These are phyloP conservation scores for Eurystomus glaucurus DNA, from an alignment of 2,797 vertebrate species.

Conservation along the genomic window DNA sequence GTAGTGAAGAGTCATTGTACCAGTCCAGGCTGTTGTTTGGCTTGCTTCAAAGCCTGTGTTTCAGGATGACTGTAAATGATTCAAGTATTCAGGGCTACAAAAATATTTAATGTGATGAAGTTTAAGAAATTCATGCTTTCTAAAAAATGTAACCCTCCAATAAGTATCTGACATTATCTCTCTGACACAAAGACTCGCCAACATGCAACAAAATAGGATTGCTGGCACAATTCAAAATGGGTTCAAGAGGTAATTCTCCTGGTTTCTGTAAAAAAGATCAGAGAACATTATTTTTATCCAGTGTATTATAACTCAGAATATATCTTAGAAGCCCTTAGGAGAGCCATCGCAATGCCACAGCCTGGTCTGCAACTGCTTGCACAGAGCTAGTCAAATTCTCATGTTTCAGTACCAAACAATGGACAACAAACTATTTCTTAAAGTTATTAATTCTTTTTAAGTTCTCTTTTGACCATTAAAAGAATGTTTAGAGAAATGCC, in stretches of 20 bases:
- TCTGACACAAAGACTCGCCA: not conserved
- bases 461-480: not conserved
- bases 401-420: not conserved
- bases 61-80: not conserved
- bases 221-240: not conserved
- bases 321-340: not conserved
- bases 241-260: not conserved
- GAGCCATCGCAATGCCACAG: not conserved
- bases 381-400: not conserved
- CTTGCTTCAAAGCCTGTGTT: not conserved
- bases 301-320: not conserved
- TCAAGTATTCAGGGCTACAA: not conserved
- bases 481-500: not conserved
- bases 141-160: not conserved
- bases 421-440: not conserved
- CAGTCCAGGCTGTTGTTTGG: not conserved
- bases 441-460: not conserved
- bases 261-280: not conserved
- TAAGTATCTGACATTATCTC: not conserved
- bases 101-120: not conserved
- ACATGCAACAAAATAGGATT: not conserved
- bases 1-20: not conserved
- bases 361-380: not conserved
- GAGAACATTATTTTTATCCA: not conserved
- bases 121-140: not conserved